phyloP scores from a whole-genome alignment of 2,797 vertebrate genomes.

The Molossus molossus region DNA sequence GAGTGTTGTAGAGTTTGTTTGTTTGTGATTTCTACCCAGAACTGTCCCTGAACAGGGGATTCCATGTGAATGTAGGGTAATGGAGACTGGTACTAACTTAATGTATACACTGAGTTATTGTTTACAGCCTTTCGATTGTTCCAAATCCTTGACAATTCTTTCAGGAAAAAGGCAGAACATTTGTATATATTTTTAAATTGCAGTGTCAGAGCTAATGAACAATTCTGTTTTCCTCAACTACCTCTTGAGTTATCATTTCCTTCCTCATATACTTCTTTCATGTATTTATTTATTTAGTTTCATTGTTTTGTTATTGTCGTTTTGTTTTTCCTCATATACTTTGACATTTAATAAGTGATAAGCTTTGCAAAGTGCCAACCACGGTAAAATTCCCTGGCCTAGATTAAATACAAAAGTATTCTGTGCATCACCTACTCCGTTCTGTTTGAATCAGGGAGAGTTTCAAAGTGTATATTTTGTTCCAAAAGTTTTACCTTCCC shows the following conservation, averaged over 20 bases:
- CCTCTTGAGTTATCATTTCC: conserved; percentile 35
- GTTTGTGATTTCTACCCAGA: neutral
- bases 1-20: neutral
- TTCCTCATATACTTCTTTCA: neutral
- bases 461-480: conserved; percentile 1
- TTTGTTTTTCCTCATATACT: neutral
- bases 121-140: conserved; percentile 25
- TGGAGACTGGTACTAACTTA: neutral
- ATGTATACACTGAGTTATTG: neutral
- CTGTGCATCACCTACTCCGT: neutral
- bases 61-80: neutral
- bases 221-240: neutral
- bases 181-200: neutral
- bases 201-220: neutral
- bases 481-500: neutral
- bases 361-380: conserved; percentile 11
- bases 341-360: conserved; percentile 24
- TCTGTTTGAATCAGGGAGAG: neutral
- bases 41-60: neutral
- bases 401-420: neutral
- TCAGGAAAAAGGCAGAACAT: neutral
- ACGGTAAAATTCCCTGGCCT: neutral
- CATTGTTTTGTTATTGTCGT: neutral
- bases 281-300: neutral
- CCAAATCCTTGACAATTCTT: conserved; percentile 33